A percentile compares a stretch with the other conserved stretches of the same genome.
These are phyloP conservation scores for Athene cunicularia DNA, from an alignment of 2,113 vertebrate species.

Conservation along the genomic window DNA sequence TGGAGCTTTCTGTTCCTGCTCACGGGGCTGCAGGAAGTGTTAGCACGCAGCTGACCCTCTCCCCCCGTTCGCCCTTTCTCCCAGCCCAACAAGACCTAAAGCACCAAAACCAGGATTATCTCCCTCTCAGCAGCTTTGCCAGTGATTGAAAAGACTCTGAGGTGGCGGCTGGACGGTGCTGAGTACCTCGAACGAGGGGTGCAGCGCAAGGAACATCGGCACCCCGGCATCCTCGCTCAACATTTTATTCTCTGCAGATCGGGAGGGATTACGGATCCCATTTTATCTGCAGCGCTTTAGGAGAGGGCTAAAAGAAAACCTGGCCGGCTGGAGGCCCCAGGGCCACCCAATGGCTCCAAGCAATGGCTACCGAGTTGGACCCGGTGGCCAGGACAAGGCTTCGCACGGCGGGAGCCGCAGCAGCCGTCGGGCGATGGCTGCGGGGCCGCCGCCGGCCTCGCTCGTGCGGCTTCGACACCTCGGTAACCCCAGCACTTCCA, in stretches of 20 bases:
- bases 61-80: fast-evolving
- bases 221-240: fast-evolving
- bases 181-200: fast-evolving
- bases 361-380: fast-evolving
- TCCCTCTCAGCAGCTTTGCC: neutral
- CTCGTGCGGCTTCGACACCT: neutral
- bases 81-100: neutral
- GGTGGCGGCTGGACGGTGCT: neutral
- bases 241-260: neutral
- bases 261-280: fast-evolving
- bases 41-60: fast-evolving
- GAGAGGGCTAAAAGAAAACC: neutral
- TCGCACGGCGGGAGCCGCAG: fast-evolving
- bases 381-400: neutral
- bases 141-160: fast-evolving
- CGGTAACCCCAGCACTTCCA: fast-evolving
- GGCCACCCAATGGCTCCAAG: neutral
- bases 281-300: fast-evolving
- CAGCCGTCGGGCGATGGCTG: neutral
- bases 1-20: neutral
- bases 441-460: neutral
- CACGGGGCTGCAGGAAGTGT: fast-evolving
- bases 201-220: fast-evolving
- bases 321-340: neutral
- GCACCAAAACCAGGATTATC: fast-evolving